Evolutionary conservation across 2,888 invertebrate genomes (phyloP).

Genomic region (Formica aserva): DNA sequence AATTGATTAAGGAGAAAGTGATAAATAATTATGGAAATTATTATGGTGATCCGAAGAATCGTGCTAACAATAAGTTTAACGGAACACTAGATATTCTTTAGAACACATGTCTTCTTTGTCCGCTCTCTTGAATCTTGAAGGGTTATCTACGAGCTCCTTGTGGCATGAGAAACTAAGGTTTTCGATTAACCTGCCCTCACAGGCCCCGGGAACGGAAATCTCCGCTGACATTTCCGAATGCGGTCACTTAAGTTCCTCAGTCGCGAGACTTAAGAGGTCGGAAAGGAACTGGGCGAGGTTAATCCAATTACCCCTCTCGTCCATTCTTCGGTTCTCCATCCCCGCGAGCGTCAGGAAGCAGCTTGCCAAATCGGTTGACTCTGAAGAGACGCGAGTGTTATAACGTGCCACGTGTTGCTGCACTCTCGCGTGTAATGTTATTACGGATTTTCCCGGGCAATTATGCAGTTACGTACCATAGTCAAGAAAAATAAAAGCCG

Average conservation of each 20-base stretch:
- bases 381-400: slow-evolving; percentile 58
- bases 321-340: slow-evolving; percentile 54
- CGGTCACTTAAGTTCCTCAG: slow-evolving; percentile 13
- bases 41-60: not conserved
- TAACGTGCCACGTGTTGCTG: slow-evolving; percentile 82
- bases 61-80: not conserved
- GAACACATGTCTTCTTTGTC: not conserved
- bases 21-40: not conserved
- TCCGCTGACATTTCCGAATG: slow-evolving; percentile 25
- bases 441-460: slow-evolving; percentile 39
- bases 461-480: slow-evolving; percentile 49
- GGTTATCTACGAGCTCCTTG: not conserved
- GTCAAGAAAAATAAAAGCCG: slow-evolving; percentile 3
- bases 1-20: not conserved
- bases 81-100: not conserved
- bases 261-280: slow-evolving; percentile 29
- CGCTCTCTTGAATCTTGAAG: not conserved
- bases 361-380: slow-evolving; percentile 68
- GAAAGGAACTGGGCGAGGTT: slow-evolving; percentile 35
- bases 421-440: slow-evolving; percentile 64
- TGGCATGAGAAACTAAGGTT: not conserved
- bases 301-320: slow-evolving; percentile 61
- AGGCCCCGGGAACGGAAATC: not conserved
- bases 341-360: slow-evolving; percentile 60
- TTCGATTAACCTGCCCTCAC: not conserved